Percentiles rank a stretch among this genome's conserved stretches.
Conservation (phyloP, 2,888 invertebrate species). For the Aelia acuminata region DNA sequence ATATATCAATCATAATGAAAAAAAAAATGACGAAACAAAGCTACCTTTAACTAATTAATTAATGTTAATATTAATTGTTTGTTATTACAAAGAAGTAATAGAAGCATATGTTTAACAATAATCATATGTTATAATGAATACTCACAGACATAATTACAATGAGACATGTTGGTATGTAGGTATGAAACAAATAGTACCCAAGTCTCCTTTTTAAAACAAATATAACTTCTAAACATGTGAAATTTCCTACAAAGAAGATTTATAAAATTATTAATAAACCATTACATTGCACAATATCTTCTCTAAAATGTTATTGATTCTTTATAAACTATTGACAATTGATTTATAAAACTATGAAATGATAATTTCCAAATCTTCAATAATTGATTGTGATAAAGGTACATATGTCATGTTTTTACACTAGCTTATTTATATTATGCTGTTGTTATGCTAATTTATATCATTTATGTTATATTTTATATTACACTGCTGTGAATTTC, state of each 20-base stretch:
- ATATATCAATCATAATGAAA: neutral
- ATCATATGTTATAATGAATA: constrained; percentile 65
- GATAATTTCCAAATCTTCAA: neutral
- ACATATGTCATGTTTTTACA: no score
- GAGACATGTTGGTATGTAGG: constrained; percentile 93
- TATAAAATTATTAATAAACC: neutral
- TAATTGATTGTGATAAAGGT: no score
- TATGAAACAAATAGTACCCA: constrained; percentile 93
- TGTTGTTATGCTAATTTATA: no score
- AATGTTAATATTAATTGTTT: neutral
- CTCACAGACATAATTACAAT: constrained; percentile 95
- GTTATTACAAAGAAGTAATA: neutral
- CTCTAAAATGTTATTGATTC: neutral
- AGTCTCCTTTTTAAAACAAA: constrained; percentile 90
- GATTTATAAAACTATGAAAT: neutral
- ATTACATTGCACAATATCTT: neutral
- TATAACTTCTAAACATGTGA: constrained; percentile 91
- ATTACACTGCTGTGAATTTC: no score
- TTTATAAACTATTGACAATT: no score
- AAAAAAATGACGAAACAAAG: neutral
- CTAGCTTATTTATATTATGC: no score
- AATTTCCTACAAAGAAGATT: constrained; percentile 78
- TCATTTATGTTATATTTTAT: no score
- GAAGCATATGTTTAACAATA: neutral
- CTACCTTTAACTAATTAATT: no score